phyloP scores from a whole-genome alignment of 2,797 vertebrate species.

The Platalea minor region DNA sequence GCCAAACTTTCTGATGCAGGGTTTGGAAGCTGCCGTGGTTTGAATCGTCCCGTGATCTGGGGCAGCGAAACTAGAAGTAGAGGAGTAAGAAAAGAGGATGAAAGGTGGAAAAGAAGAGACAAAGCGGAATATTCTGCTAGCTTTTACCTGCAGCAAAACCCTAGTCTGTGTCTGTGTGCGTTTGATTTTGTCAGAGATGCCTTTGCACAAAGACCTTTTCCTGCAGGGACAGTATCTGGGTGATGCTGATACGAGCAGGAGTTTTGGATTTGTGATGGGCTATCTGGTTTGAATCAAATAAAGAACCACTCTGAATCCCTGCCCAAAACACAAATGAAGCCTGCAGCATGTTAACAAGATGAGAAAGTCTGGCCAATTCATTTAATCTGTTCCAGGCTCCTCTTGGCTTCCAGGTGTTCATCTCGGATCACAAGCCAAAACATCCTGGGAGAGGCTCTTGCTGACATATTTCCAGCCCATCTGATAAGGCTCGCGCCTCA shows the following conservation, averaged over 20 bases:
- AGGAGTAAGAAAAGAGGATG: not conserved
- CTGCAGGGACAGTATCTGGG: not conserved
- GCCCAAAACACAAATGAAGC: slow-evolving; percentile 30
- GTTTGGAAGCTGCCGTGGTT: not conserved
- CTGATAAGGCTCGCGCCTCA: slow-evolving; percentile 5
- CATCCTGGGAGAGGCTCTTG: slow-evolving; percentile 51
- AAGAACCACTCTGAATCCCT: slow-evolving; percentile 11
- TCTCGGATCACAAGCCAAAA: slow-evolving; percentile 32
- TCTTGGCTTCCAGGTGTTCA: slow-evolving; percentile 49
- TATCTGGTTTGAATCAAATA: slow-evolving; percentile 46
- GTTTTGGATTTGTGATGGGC: not conserved
- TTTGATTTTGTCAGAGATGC: not conserved
- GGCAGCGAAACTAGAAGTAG: not conserved
- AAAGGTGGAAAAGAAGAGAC: not conserved
- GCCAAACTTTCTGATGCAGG: not conserved
- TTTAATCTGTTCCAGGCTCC: slow-evolving; percentile 42
- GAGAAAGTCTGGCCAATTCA: slow-evolving; percentile 45
- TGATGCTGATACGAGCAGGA: not conserved
- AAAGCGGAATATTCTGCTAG: not conserved
- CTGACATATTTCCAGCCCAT: slow-evolving; percentile 29
- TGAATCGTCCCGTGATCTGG: not conserved
- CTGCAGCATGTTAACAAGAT: slow-evolving; percentile 50
- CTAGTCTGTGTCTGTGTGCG: too few relatives aligned
- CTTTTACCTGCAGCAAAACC: not conserved
- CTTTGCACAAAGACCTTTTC: not conserved